phyloP scores from a whole-genome alignment of 2,113 vertebrate species.

The Scophthalmus maximus region DNA sequence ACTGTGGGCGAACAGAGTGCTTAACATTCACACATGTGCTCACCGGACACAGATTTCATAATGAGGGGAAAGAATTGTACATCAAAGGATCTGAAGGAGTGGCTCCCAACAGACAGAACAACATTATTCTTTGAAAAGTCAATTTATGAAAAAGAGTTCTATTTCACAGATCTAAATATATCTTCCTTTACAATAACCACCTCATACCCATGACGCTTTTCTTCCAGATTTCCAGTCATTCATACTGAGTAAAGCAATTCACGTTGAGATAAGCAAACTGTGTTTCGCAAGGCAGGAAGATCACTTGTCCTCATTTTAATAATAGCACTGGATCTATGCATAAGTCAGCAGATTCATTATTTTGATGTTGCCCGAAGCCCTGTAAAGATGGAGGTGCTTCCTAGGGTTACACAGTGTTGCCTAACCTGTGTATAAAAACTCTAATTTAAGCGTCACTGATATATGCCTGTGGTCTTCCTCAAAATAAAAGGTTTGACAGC shows the following conservation, averaged over 20 bases:
- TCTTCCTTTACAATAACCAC: not conserved
- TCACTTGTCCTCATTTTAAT: not conserved
- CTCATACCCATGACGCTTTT: not conserved
- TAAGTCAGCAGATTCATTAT: slow-evolving; percentile 8
- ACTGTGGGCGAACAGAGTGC: slow-evolving; percentile 7
- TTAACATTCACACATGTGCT: slow-evolving; percentile 29
- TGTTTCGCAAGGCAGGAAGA: not conserved
- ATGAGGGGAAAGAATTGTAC: not conserved
- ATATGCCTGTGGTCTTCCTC: slow-evolving; percentile 38
- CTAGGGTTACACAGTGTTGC: slow-evolving; percentile 35
- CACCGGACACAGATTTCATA: slow-evolving; percentile 8
- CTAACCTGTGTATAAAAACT: slow-evolving; percentile 37
- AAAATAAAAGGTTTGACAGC: slow-evolving; percentile 58
- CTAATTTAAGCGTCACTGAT: slow-evolving; percentile 45
- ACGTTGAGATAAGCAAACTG: not conserved
- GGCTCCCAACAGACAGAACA: not conserved
- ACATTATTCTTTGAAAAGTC: not conserved
- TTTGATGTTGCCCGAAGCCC: not conserved
- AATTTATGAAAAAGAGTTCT: not conserved
- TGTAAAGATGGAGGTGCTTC: not conserved
- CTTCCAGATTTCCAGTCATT: not conserved
- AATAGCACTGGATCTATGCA: not conserved
- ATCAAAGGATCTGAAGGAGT: slow-evolving; percentile 26
- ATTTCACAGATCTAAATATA: slow-evolving; percentile 12
- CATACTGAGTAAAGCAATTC: not conserved